Conservation (phyloP, 2,888 invertebrate species). For the Leucania comma region DNA sequence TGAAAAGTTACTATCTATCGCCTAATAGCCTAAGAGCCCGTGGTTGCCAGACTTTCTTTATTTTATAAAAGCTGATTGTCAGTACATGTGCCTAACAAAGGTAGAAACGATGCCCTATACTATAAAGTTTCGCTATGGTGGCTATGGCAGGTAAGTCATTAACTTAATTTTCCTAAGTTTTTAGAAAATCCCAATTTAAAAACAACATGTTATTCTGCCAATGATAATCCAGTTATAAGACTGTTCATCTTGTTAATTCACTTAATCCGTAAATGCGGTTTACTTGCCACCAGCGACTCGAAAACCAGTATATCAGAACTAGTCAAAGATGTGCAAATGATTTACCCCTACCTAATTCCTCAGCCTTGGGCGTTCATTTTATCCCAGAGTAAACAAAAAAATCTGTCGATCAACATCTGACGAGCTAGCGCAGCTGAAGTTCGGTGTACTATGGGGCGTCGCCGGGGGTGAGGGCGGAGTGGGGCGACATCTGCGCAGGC, state of each 20-base stretch:
- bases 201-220: constrained; percentile 4
- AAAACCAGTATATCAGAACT: constrained; percentile 50
- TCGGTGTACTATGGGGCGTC: constrained; percentile 82
- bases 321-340: constrained; percentile 61
- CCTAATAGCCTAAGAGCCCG: too few relatives aligned
- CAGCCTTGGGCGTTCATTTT: constrained; percentile 67
- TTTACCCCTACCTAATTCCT: constrained; percentile 66
- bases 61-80: too few relatives aligned
- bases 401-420: constrained; percentile 87
- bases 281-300: constrained; percentile 31
- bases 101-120: too few relatives aligned
- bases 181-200: not conserved
- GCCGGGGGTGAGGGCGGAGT: constrained; percentile 66
- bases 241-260: constrained; percentile 16
- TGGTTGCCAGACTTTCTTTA: too few relatives aligned
- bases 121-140: not conserved
- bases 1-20: not conserved
- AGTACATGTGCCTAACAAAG: too few relatives aligned
- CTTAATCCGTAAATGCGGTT: constrained; percentile 14
- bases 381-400: constrained; percentile 78
- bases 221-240: constrained; percentile 6
- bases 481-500: constrained; percentile 77
- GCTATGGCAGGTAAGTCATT: not conserved
- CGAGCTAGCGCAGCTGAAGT: constrained; percentile 81
- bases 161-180: not conserved